phyloP scores from a whole-genome alignment of 2,888 invertebrate genomes.

The Clivina fossor region DNA sequence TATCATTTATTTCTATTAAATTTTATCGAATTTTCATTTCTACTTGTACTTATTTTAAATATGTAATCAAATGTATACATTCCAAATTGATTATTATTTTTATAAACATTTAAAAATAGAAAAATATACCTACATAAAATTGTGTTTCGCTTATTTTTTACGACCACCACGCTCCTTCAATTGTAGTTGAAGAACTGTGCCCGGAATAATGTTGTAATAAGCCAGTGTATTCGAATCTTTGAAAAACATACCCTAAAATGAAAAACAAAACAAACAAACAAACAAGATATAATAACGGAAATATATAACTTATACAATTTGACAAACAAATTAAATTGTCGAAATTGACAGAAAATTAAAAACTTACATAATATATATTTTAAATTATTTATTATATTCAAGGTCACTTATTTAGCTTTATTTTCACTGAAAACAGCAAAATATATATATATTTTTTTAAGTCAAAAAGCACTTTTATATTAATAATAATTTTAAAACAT shows the following conservation, averaged over 20 bases:
- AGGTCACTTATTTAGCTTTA: too few relatives aligned
- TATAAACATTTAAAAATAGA: slow-evolving; percentile 8
- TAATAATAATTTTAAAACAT: too few relatives aligned
- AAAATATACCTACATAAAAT: slow-evolving; percentile 5
- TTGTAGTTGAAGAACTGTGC: slow-evolving; percentile 82
- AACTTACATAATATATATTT: too few relatives aligned
- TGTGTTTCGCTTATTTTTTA: slow-evolving; percentile 72
- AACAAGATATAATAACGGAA: not conserved
- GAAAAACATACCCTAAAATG: slow-evolving; percentile 89
- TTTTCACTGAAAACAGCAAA: too few relatives aligned
- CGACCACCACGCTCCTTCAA: slow-evolving; percentile 97
- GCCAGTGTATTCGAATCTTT: slow-evolving; percentile 95
- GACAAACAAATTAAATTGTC: not conserved
- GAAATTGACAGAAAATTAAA: too few relatives aligned
- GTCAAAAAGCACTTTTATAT: too few relatives aligned
- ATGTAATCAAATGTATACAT: too few relatives aligned
- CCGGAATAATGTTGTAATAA: slow-evolving; percentile 91
- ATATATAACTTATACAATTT: not conserved
- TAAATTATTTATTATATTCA: too few relatives aligned
- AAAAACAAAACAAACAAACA: slow-evolving; percentile 34
- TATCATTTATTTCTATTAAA: too few relatives aligned
- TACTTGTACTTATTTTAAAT: too few relatives aligned
- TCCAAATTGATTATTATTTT: slow-evolving; percentile 9
- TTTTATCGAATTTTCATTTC: not conserved
- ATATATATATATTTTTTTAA: too few relatives aligned